Percentiles rank a stretch among this genome's conserved stretches.
phyloP scores from a whole-genome alignment of 2,888 invertebrate species.

The Hyppa rectilinea region DNA sequence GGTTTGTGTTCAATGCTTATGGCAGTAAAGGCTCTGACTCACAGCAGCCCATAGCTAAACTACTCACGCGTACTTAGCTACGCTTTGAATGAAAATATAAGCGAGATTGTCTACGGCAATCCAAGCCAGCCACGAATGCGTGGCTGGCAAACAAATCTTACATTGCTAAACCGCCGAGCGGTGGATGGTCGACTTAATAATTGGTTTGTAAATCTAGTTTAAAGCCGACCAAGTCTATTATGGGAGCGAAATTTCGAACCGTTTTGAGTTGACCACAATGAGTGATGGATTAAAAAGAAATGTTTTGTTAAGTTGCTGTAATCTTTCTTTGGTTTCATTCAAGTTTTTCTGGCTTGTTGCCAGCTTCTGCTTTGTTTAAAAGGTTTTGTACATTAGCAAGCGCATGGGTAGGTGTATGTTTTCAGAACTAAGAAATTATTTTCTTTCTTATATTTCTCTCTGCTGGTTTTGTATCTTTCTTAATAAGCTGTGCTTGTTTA shows the following conservation, averaged over 20 bases:
- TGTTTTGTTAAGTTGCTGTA: conserved; percentile 48
- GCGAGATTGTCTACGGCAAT: no score
- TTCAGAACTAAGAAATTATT: neutral
- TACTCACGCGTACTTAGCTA: neutral
- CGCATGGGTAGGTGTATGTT: neutral
- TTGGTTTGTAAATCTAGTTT: conserved; percentile 56
- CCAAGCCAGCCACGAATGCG: neutral
- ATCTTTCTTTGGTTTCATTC: conserved; percentile 36
- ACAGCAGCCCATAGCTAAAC: neutral
- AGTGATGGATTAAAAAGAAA: conserved; percentile 54
- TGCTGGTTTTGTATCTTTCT: no score
- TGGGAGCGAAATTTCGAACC: conserved; percentile 29
- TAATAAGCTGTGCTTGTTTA: neutral
- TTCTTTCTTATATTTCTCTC: neutral
- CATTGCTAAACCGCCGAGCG: neutral
- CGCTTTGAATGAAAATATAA: neutral
- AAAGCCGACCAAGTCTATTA: conserved; percentile 35
- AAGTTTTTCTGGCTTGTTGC: conserved; percentile 23
- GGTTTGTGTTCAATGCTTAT: conserved; percentile 45
- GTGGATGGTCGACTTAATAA: conserved; percentile 36
- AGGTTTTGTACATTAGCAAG: conserved; percentile 16
- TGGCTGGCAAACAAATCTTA: neutral
- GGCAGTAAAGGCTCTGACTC: neutral
- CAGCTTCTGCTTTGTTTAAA: conserved; percentile 37
- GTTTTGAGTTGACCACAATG: conserved; percentile 43